Base-by-base conservation (phyloP, 2,797 vertebrate species). In the Takifugu ocellatus region DNA sequence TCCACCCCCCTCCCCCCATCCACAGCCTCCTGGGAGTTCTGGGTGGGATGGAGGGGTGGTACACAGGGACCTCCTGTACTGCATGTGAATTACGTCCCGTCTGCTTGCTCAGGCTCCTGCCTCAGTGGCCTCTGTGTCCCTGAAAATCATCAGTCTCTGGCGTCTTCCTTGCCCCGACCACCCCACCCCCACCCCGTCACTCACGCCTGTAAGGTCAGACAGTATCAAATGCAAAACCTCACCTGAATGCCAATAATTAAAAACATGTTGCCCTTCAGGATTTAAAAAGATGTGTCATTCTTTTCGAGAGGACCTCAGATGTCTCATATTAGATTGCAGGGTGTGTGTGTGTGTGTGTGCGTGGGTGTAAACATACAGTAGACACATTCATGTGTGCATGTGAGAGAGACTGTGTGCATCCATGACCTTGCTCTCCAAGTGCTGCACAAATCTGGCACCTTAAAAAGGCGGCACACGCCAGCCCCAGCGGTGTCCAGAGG, bases 21-120 rank as follows among this genome's bases (percentile, higher is more conserved):
- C 85, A 81, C 84, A 59, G 70, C 75, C 83, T 88, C 88, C 57
- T 70, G 93, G 91, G 94, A 94, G 91, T 92, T 88, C 85, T 87
- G 88, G 92, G 73, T 66, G 63, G 63, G 70, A 61, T 39, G 56
- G 67, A 59, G 70, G 61, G 70, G 57, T 63, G 92, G 92, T 89
- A 89, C 87, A 59, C 63, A 86, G 84, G 87, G 83, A 77, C 74
- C 84, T 94, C 89, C 91, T 92, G 88, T 68, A 69, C 79, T 91
- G 92, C 91, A 94, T 94, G 85, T 90, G 92, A 95, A 96, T 95
- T 89, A 89, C 79, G 66, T 55, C 64, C 54, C 73, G 63, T 74
- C 72, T 63, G 70, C 71, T 70, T 84, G 75, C 74, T 61, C 59
- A 49, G 54, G 69, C 59, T 21, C 42, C 69, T 55, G 53, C 66